phyloP scores from a whole-genome alignment of 2,113 vertebrate genomes.

The Rallus limicola region DNA sequence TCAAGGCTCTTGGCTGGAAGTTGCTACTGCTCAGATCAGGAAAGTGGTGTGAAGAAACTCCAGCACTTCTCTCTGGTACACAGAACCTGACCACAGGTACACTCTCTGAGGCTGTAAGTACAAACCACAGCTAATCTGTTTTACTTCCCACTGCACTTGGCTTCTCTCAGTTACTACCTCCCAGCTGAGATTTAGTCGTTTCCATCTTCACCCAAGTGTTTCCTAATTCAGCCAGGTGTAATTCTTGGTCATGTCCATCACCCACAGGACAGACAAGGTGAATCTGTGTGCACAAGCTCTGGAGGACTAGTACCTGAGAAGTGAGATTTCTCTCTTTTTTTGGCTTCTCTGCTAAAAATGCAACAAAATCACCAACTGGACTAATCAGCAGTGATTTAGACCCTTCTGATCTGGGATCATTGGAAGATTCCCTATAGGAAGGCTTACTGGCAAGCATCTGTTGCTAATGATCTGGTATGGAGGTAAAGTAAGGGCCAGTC shows the following conservation, averaged over 20 bases:
- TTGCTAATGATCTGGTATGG: background rate
- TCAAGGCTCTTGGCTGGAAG: background rate
- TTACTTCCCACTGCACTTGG: background rate
- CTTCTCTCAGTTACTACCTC: background rate
- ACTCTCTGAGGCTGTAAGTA: background rate
- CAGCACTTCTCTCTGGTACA: background rate
- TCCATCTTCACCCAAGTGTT: background rate
- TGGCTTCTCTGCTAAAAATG: background rate
- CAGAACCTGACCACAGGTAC: background rate
- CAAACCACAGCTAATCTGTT: background rate
- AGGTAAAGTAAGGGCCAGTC: background rate
- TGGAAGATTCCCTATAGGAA: background rate
- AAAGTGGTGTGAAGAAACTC: background rate
- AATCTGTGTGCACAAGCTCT: background rate
- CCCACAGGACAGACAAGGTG: fast-evolving
- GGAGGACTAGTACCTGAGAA: background rate
- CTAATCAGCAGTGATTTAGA: background rate
- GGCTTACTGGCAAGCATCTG: background rate
- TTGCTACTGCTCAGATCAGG: background rate
- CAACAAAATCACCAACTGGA: background rate
- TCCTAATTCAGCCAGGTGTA: background rate
- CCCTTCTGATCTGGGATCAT: background rate
- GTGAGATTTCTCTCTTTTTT: background rate
- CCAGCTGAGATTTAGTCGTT: background rate
- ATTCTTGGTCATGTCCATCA: background rate